phyloP scores from a whole-genome alignment of 2,797 vertebrate genomes.

The Sparidentex hasta region DNA sequence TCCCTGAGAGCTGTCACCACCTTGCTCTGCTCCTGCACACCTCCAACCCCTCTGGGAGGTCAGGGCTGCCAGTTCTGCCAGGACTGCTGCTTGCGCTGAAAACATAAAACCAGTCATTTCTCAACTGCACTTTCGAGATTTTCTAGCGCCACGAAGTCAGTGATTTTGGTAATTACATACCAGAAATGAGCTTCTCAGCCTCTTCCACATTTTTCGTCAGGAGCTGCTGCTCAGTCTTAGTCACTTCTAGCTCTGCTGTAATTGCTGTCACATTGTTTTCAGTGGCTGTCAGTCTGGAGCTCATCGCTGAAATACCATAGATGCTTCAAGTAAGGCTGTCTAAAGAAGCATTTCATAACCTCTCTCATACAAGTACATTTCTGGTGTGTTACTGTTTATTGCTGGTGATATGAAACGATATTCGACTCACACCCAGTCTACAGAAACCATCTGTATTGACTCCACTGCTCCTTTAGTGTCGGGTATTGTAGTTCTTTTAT shows the following conservation, averaged over 20 bases:
- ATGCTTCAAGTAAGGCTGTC: conserved; percentile 19
- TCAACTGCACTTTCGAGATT: conserved; percentile 23
- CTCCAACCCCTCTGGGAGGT: conserved; percentile 8
- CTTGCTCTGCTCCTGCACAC: conserved; percentile 1
- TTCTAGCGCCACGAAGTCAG: conserved; percentile 17
- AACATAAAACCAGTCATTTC: conserved; percentile 33
- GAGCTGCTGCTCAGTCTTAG: conserved; percentile 20
- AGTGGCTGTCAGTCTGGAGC: conserved; percentile 45
- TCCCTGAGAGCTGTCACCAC: conserved; percentile 30
- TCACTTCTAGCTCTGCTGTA: conserved; percentile 18
- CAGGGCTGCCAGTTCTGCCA: conserved; percentile 31
- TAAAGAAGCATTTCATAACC: neutral
- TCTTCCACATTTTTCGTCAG: conserved; percentile 20
- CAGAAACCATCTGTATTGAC: neutral
- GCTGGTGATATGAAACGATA: conserved; percentile 6
- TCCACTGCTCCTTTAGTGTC: neutral
- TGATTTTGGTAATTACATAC: conserved; percentile 46
- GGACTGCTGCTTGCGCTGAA: conserved; percentile 19
- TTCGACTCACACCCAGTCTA: neutral
- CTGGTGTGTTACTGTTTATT: neutral
- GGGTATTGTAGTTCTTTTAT: neutral
- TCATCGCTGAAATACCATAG: conserved; percentile 45
- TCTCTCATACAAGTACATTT: conserved; percentile 22
- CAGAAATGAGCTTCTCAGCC: conserved; percentile 29
- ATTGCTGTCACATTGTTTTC: conserved; percentile 59